Base-by-base conservation (phyloP, 1,140 invertebrate genomes). In the Drosophila ficusphila region DNA sequence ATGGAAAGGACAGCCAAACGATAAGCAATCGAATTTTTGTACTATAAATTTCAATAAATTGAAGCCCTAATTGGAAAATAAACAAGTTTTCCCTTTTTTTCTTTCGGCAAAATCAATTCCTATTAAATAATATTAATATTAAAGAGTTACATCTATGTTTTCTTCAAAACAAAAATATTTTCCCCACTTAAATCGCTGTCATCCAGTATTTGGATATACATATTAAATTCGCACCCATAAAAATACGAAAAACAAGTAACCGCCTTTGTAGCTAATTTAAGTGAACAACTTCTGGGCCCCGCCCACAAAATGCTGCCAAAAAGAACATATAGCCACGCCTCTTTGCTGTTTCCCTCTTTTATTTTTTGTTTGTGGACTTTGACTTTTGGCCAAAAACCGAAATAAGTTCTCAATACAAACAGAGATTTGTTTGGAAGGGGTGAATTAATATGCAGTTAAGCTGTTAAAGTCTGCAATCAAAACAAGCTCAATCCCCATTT, bases 371-470 rank as follows among this genome's bases (percentile, higher is more conserved):
- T 73, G 52, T 36, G 39, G 41, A 14, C 49, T 73, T 44, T 77
- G 67, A 71, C 51, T 76, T 76, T 79, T 54, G 64, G 68, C 79
- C 58, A 74, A 85, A 61, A 82, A 31, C 42, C 57, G 69, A 86
- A 71, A 71, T 60, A 76, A 75, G 64, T 68, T 47, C 39, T 25
- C 42, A 58, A 58, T 47, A 38, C 53, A 72, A 61, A 61, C 46
- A 72, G 36, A 71, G 36, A 58, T 11, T 31, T n/a, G 27, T 19
- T 19, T 21, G 31, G 48, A 21, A 36, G 34, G 29, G 11, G 67
- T 21, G 7, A 33, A 73, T 73, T 73, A 64, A 73, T 62, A 73
- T 72, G 57, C 69, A 54, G 69, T 73, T 73, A 73, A 73, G 69
- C 27, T 42, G 34, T 67, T 65, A 42, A 52, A 39, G 36, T 52